Base-by-base conservation (phyloP, 2,797 vertebrate genomes). In the Pachyuromys duprasi region DNA sequence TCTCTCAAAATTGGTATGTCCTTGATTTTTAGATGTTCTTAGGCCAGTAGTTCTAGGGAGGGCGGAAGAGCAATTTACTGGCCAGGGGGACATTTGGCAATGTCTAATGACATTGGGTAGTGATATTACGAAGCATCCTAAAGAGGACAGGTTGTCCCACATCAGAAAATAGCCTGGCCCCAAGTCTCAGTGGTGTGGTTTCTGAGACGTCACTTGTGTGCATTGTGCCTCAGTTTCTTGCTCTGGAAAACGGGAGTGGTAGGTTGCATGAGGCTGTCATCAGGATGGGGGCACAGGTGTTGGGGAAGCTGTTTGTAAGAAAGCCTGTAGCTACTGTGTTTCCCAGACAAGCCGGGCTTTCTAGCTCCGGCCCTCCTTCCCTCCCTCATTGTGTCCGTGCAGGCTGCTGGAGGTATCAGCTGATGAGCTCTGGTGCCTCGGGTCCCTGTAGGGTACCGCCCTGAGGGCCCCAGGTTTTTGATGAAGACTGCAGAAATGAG, bases 401-500 rank as follows among this genome's bases (percentile, higher is more conserved):
- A 53, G 26, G 0, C 26, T 11, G 45, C 93, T 76, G 72, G 67
- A 95, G 93, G 86, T 4, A 0, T 95, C 80, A 81, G 89, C 86
- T 84, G 84, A 96, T 62, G 0, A 57, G 20, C 60, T 49, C 84
- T 65, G 7, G 7, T 22, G 22, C n/a, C 55, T 69, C 62, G 24
- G 9, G n/a, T 91, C n/a, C 45, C 86, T 36, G 26, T 75, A 65
- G 83, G 60, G 22, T 24, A 20, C 33, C 0, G 11, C 81, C 89
- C 86, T 1, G 49, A 72, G 53, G 94, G 91, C 95, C 93, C 96
- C 92, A 62, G 81, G 49, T 75, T 91, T 96, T 93, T 96, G 96
- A 92, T 97, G 96, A 97, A 86, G 93, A 24, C 92, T 94, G 92
- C 96, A 96, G 92, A 96, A 97, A 90, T 31, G 36, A 93, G 88